A percentile compares a stretch with the other conserved stretches of the same genome.
phyloP scores from a whole-genome alignment of 2,888 invertebrate species.

The Cylloceria caligata region DNA sequence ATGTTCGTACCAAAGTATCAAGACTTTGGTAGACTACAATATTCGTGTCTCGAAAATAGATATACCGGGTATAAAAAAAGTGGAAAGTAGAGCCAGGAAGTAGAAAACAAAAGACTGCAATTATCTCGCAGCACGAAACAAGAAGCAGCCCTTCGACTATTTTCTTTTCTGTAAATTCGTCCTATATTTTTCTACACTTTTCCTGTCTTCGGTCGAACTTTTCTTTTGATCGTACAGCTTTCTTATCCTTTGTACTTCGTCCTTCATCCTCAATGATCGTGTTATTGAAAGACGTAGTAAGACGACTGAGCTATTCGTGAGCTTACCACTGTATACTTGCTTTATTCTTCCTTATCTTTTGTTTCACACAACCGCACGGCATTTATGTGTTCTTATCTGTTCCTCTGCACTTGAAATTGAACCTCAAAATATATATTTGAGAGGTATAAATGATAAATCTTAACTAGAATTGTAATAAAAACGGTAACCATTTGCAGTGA shows the following conservation, averaged over 20 bases:
- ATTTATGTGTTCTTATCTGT: no score
- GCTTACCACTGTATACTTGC: no score
- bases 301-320: no score
- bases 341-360: background rate
- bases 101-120: constrained; percentile 28
- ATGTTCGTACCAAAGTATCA: constrained; percentile 51
- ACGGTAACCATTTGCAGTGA: no score
- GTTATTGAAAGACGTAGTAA: constrained; percentile 42
- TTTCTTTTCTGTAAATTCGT: constrained; percentile 1
- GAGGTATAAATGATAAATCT: no score
- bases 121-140: constrained; percentile 38
- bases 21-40: constrained; percentile 50
- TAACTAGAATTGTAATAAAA: no score
- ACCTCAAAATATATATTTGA: no score
- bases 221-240: constrained; percentile 4
- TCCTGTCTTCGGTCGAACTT: background rate
- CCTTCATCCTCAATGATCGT: constrained; percentile 2
- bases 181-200: no score
- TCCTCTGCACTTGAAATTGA: no score
- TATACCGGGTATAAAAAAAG: constrained; percentile 21
- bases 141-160: background rate
- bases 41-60: constrained; percentile 54
- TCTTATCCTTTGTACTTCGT: constrained; percentile 4
- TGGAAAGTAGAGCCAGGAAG: constrained; percentile 18
- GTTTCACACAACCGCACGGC: no score